Evolutionary conservation across 1,140 invertebrate species (phyloP).

Genomic region (Globodera ellingtonae): DNA sequence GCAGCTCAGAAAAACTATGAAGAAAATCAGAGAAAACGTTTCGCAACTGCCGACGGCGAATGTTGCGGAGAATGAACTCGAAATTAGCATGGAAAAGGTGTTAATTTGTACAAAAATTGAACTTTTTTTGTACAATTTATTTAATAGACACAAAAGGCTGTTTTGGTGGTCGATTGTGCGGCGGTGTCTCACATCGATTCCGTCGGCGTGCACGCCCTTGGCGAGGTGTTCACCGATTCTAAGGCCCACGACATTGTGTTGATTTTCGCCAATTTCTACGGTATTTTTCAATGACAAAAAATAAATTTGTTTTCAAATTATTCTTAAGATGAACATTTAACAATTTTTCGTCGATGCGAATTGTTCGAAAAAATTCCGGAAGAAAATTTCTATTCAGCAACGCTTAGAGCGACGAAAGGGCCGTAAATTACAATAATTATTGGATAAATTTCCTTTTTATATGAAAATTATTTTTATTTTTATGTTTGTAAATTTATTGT

Average conservation of each 20-base stretch:
- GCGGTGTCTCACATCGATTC: conserved; percentile 35
- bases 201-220: conserved; percentile 23
- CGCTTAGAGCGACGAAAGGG: not conserved
- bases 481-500: too few relatives aligned
- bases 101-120: not conserved
- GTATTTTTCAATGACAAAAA: not conserved
- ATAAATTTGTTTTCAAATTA: not conserved
- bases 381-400: not conserved
- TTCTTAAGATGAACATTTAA: not conserved
- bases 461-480: too few relatives aligned
- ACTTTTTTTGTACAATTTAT: not conserved
- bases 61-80: not conserved
- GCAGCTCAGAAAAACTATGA: not conserved
- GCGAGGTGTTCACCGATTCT: conserved; percentile 11
- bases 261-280: conserved; percentile 19
- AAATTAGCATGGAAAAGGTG: not conserved
- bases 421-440: not conserved
- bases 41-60: not conserved
- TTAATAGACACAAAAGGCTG: conserved; percentile 10
- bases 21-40: conserved; percentile 2
- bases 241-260: not conserved
- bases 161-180: conserved; percentile 32
- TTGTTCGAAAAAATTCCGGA: not conserved
- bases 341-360: not conserved
- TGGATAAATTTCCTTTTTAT: too few relatives aligned